Evolutionary conservation across 2,888 invertebrate genomes (phyloP).

Genomic region (Dynastes maya): DNA sequence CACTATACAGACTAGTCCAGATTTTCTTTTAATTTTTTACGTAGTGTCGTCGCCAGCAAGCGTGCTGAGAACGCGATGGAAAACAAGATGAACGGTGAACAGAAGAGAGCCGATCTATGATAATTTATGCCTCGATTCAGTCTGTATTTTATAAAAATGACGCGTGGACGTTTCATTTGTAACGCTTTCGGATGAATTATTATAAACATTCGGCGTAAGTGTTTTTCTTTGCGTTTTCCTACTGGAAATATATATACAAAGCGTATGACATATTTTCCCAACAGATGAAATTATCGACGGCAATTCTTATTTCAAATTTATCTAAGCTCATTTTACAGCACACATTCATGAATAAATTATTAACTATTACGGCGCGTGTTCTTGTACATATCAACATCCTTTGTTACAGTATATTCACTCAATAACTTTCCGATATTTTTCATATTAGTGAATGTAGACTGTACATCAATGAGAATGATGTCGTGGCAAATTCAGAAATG

Average conservation of each 20-base stretch:
- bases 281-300: constrained; percentile 4
- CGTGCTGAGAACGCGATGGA: constrained; percentile 35
- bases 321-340: neutral
- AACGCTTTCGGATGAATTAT: constrained; percentile 22
- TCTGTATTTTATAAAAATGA: constrained; percentile 31
- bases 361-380: neutral
- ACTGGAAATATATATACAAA: neutral
- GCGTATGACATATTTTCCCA: constrained; percentile 9
- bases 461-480: too few relatives aligned
- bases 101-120: constrained; percentile 1
- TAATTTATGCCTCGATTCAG: constrained; percentile 33
- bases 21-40: constrained; percentile 34
- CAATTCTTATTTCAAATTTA: neutral
- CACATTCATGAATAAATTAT: neutral
- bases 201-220: constrained; percentile 30
- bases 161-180: constrained; percentile 22
- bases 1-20: neutral
- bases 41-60: constrained; percentile 23
- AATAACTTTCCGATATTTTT: too few relatives aligned
- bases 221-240: constrained; percentile 9
- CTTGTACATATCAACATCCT: too few relatives aligned
- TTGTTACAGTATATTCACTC: too few relatives aligned
- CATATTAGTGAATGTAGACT: too few relatives aligned
- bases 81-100: constrained; percentile 33
- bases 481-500: too few relatives aligned